Percentiles rank a stretch among this genome's conserved stretches.
Conservation (phyloP, 2,797 vertebrate species). For the Acanthurus leucopareius region DNA sequence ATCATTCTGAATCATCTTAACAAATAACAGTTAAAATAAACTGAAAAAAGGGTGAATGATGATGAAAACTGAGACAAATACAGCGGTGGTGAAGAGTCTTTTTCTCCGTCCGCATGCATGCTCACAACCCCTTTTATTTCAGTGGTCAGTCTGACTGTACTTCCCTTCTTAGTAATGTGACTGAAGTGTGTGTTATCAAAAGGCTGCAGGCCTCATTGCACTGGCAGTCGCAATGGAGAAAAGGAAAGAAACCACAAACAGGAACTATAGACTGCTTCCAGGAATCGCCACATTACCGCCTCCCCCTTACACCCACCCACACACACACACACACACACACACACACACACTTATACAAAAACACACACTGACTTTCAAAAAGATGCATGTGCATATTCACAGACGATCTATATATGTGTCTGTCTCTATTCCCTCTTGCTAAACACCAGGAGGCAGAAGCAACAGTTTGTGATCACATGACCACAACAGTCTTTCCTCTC, state of each 20-base stretch:
- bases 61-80: conserved; percentile 36
- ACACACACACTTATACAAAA: background rate
- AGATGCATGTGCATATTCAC: background rate
- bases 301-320: conserved; percentile 1
- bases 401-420: conserved; percentile 11
- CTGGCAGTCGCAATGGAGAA: conserved; percentile 37
- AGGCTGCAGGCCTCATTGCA: conserved; percentile 52
- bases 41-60: conserved; percentile 33
- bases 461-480: conserved; percentile 74
- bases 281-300: conserved; percentile 45
- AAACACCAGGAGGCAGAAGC: conserved; percentile 59
- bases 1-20: conserved; percentile 34
- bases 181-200: conserved; percentile 65
- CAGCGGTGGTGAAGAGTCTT: background rate
- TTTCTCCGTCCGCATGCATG: background rate
- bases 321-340: conserved; percentile 14
- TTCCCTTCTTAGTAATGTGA: conserved; percentile 58
- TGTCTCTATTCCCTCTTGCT: conserved; percentile 19
- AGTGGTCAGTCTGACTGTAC: conserved; percentile 31
- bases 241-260: conserved; percentile 58
- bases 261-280: conserved; percentile 61
- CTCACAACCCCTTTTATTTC: conserved; percentile 14
- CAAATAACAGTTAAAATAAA: conserved; percentile 25
- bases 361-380: no score
- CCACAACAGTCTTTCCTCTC: conserved; percentile 1